Conservation (phyloP, 2,888 invertebrate genomes). For the Raillietiella orientalis region DNA sequence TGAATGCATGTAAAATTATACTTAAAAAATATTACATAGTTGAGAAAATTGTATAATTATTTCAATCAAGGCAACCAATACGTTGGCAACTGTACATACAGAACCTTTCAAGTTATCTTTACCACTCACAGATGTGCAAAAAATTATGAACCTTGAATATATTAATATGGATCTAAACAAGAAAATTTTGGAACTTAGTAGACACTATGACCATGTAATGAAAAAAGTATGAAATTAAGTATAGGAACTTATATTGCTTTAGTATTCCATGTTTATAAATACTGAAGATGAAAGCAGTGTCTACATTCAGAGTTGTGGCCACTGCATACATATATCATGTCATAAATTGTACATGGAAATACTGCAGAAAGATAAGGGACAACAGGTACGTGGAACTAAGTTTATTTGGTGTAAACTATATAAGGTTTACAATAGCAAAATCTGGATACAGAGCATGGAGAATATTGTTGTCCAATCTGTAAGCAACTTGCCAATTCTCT, state of each 20-base stretch:
- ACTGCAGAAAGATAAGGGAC: constrained; percentile 24
- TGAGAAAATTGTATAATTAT: no score
- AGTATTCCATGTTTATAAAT: constrained; percentile 41
- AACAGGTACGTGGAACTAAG: constrained; percentile 8
- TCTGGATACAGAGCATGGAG: constrained; percentile 25
- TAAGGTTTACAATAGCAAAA: constrained; percentile 28
- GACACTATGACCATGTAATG: constrained; percentile 35
- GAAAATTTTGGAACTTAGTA: constrained; percentile 36
- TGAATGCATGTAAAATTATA: no score
- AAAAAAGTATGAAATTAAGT: constrained; percentile 3
- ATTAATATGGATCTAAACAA: constrained; percentile 27
- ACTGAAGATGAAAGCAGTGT: constrained; percentile 71
- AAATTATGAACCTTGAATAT: no score
- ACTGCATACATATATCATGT: constrained; percentile 82
- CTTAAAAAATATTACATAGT: no score
- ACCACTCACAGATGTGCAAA: no score
- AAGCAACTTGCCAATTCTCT: constrained; percentile 69
- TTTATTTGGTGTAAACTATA: constrained; percentile 2
- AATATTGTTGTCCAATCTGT: constrained; percentile 82
- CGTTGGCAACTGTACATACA: no score
- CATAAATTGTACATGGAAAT: constrained; percentile 64
- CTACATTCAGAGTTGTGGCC: constrained; percentile 80
- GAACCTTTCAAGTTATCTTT: no score
- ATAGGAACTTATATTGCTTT: constrained; percentile 6
- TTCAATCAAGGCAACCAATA: no score